Evolutionary conservation across 2,797 vertebrate genomes (phyloP), one percentile per base, ranked within the genome.

Genomic region (Acrossocheilus wenchowensis): DNA sequence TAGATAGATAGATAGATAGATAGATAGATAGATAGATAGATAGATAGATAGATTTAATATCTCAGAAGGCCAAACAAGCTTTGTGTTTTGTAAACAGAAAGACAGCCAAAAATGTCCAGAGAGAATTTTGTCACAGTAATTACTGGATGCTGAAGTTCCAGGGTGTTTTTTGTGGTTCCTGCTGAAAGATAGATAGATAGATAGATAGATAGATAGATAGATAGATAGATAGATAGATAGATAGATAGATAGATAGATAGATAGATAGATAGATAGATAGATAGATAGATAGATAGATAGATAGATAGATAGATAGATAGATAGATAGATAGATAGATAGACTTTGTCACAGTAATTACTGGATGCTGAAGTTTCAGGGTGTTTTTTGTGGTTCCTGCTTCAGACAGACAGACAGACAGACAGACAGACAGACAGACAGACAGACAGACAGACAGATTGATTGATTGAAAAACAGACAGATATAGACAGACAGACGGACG

Each of bases 11-110:
- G 30, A 36, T 0, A 0, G 14, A 36, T 0, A 0, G 64, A 66
- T 0, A 0, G 14, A 34, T 0, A 0, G 12, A 66, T 0, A 0
- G 26, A 66, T 0, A 2, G 15, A 19, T 0, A 0, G 30, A 62
- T 14, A 11, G 60, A 62, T 2, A 5, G n/a, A 26, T 5, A 1
- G 60, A 64, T 30, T 26, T 26, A 26, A 26, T 26, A 26, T 26
- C 26, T 26, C 26, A 26, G 26, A 26, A 26, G 26, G 26, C 26
- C 26, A 26, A 26, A 26, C 26, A 26, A 26, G 26, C 26, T 26
- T 26, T 26, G 26, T 26, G 26, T 26, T 26, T 26, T 26, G 26
- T 26, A 26, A 26, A 26, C 26, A 26, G 26, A 26, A 26, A 26
- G 26, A 26, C 26, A 26, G 26, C 26, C 26, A 26, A 26, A 26